Base-by-base conservation (phyloP, 2,888 invertebrate species). In the Zaprionus lineosus region DNA sequence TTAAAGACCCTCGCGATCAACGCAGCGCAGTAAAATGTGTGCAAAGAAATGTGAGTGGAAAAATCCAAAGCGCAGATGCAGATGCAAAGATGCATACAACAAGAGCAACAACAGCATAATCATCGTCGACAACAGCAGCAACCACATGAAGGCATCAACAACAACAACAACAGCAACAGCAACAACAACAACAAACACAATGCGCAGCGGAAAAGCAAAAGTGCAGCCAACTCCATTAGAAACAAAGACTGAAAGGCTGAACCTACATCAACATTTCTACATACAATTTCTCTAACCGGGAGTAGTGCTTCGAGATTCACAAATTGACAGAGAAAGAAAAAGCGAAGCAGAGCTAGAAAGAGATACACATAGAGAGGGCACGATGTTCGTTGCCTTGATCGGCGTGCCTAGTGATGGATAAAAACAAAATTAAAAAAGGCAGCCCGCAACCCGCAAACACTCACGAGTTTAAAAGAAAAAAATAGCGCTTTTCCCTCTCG, bases 1-100 rank as follows among this genome's bases (percentile, higher is more conserved):
- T 87, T 87, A 87, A 87, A 86, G 87, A 87, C 87, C 87, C 86
- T 87, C 76, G 53, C 61, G 83, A 78, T 58, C 57, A 51, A 12
- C 47, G 24, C 28, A 46, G 50, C 48, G 43, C 61, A 48, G 57
- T 60, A 57, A 61, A 51, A 62, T 76, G 74, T 66, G 74, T 63
- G 77, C 60, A 44, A 71, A 72, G 83, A 82, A 77, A 77, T 74
- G 72, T 67, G 64, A 81, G 77, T 84, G 84, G 82, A 81, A 81
- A 82, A 78, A 82, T 81, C 66, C 72, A 64, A 64, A 62, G 64
- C 58, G 43, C 29, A 40, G 48, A 39, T 40, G 50, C 73, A 41
- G 51, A 67, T 36, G 57, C 68, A 48, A 37, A 62, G 58, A 19
- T 51, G 43, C 53, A 50, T 52, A 34, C 56, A 65, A 16, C 3